Conservation (phyloP, 2,113 vertebrate genomes). For the Epinephelus lanceolatus region DNA sequence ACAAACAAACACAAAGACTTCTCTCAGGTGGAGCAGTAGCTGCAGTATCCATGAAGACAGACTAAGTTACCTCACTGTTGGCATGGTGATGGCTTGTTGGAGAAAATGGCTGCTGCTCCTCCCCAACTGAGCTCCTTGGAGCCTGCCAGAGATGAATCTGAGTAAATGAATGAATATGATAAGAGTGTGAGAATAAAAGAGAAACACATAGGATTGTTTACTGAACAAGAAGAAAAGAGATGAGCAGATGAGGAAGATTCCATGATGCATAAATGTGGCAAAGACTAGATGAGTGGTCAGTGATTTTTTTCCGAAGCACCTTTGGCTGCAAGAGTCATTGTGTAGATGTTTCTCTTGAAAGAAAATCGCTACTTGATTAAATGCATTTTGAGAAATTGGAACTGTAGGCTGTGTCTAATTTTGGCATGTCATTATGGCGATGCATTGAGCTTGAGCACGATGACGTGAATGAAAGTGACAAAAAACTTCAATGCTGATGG, state of each 20-base stretch:
- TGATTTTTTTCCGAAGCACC: constrained; percentile 19
- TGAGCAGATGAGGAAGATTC: constrained; percentile 26
- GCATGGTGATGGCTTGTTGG: constrained; percentile 68
- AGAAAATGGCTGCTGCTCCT: constrained; percentile 67
- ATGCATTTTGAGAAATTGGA: not conserved
- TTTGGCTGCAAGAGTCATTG: constrained; percentile 14
- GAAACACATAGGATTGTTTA: constrained; percentile 43
- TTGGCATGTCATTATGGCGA: not conserved
- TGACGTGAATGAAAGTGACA: not conserved
- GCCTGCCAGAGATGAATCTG: constrained; percentile 57
- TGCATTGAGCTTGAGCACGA: not conserved
- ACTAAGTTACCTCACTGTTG: constrained; percentile 64
- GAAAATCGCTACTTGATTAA: not conserved
- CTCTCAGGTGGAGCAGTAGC: constrained; percentile 55
- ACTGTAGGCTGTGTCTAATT: not conserved
- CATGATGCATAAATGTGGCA: constrained; percentile 12
- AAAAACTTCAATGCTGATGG: not conserved
- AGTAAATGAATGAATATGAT: constrained; percentile 63
- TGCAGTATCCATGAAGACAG: constrained; percentile 23
- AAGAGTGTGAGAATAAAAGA: constrained; percentile 39
- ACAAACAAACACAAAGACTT: not conserved
- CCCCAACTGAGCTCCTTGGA: constrained; percentile 71
- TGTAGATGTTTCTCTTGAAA: not conserved
- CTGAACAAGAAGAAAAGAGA: constrained; percentile 19
- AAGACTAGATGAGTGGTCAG: not conserved